These are phyloP conservation scores for Panthera leo DNA, from an alignment of 2,113 vertebrate species.

Conservation along the genomic window DNA sequence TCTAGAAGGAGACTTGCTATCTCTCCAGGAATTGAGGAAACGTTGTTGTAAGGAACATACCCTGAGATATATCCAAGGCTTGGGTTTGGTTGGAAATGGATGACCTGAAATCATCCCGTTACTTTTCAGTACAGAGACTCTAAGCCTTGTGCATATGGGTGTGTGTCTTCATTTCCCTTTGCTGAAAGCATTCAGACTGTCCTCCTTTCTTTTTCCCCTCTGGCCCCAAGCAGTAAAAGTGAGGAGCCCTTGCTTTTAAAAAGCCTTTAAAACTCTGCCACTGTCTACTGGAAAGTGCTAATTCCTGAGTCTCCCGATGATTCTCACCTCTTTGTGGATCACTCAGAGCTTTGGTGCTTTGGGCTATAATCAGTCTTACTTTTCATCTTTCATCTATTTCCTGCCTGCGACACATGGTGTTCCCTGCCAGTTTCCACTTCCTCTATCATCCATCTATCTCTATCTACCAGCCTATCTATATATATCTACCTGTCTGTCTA, in stretches of 20 bases:
- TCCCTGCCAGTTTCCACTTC: constrained; percentile 70
- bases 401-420: constrained; percentile 54
- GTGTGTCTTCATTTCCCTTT: neutral
- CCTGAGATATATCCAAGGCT: neutral
- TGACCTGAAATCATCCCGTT: neutral
- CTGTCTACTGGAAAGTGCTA: constrained; percentile 5
- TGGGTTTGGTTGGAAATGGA: neutral
- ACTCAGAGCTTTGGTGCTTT: constrained; percentile 45
- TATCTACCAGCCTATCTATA: constrained; percentile 21
- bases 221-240: constrained; percentile 6
- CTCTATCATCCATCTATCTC: constrained; percentile 66
- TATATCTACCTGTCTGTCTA: constrained; percentile 53
- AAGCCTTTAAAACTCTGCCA: constrained; percentile 26
- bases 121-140: neutral
- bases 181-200: neutral
- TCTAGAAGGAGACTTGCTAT: neutral
- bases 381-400: constrained; percentile 70
- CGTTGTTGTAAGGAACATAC: neutral
- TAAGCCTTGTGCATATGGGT: neutral
- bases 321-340: constrained; percentile 50
- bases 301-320: neutral
- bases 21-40: neutral
- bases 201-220: neutral
- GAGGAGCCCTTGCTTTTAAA: neutral
- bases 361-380: constrained; percentile 63